Conservation (phyloP, 2,888 invertebrate genomes). For the Drosophila greeni region DNA sequence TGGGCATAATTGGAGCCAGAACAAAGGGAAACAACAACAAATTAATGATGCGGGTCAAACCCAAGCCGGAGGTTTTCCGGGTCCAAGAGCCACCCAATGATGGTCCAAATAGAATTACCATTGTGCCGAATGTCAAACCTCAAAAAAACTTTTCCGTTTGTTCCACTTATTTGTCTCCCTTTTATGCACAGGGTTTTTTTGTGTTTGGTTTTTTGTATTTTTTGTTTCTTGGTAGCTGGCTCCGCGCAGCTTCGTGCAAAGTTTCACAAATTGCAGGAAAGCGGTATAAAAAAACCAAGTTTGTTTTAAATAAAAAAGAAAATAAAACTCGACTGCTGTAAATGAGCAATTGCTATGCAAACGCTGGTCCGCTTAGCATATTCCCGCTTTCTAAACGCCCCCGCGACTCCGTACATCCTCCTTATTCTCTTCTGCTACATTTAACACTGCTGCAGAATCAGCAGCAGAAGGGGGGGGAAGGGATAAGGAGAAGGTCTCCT, state of each 20-base stretch:
- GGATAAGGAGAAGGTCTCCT: conserved; percentile 1
- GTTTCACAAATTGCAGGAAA: conserved; percentile 41
- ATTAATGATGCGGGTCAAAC: conserved; percentile 71
- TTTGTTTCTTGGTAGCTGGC: not conserved
- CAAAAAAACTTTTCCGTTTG: conserved; percentile 45
- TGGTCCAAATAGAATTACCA: conserved; percentile 52
- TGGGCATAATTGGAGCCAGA: conserved; percentile 45
- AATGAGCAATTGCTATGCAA: conserved; percentile 72
- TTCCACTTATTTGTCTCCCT: conserved; percentile 36
- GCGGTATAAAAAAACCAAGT: conserved; percentile 29
- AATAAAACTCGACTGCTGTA: conserved; percentile 30
- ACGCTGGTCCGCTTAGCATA: conserved; percentile 64
- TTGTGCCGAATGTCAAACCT: conserved; percentile 67
- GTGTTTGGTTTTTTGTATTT: not conserved
- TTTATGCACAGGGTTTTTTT: conserved; percentile 20
- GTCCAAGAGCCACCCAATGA: conserved; percentile 27
- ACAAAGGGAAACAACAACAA: conserved; percentile 49
- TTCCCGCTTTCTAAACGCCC: conserved; percentile 65
- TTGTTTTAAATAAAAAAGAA: conserved; percentile 40
- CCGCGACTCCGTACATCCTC: conserved; percentile 13
- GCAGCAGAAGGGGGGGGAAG: not conserved
- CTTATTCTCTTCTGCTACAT: conserved; percentile 55
- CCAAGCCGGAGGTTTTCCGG: conserved; percentile 12
- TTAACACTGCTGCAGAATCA: conserved; percentile 48
- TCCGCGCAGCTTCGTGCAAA: conserved; percentile 32